A percentile compares a stretch with the other conserved stretches of the same genome.
phyloP scores from a whole-genome alignment of 2,113 vertebrate species.

The Rhinichthys klamathensis region DNA sequence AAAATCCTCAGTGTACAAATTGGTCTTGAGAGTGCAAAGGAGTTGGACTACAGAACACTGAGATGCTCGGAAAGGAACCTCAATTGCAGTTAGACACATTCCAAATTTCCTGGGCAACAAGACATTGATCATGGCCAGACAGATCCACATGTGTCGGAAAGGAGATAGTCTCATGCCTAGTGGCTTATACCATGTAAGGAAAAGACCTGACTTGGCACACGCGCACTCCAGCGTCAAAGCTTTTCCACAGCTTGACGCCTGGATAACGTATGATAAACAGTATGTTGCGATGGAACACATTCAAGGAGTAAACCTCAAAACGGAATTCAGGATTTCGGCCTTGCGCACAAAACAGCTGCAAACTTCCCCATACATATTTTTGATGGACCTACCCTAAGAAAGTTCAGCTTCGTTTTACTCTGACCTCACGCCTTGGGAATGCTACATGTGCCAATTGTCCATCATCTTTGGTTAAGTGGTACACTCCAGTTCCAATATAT shows the following conservation, averaged over 20 bases:
- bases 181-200: slow-evolving; percentile 77
- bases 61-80: slow-evolving; percentile 45
- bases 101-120: slow-evolving; percentile 55
- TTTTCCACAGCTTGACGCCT: slow-evolving; percentile 66
- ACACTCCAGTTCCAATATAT: background rate
- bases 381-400: slow-evolving; percentile 12
- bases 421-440: slow-evolving; percentile 43
- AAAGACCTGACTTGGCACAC: slow-evolving; percentile 68
- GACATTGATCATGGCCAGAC: slow-evolving; percentile 53
- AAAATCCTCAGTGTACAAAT: slow-evolving; percentile 12
- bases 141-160: slow-evolving; percentile 48
- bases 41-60: background rate
- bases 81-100: slow-evolving; percentile 53
- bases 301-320: slow-evolving; percentile 39
- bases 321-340: slow-evolving; percentile 1
- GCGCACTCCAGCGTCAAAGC: slow-evolving; percentile 56
- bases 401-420: slow-evolving; percentile 27
- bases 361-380: slow-evolving; percentile 11
- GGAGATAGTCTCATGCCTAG: slow-evolving; percentile 56
- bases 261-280: slow-evolving; percentile 64
- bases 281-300: slow-evolving; percentile 48
- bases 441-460: slow-evolving; percentile 28
- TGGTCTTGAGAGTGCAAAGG: background rate
- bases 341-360: slow-evolving; percentile 38
- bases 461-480: slow-evolving; percentile 29